Percentiles rank a stretch among this genome's conserved stretches.
Evolutionary conservation across 2,113 vertebrate species (phyloP).

Genomic region (Furnarius figulus): DNA sequence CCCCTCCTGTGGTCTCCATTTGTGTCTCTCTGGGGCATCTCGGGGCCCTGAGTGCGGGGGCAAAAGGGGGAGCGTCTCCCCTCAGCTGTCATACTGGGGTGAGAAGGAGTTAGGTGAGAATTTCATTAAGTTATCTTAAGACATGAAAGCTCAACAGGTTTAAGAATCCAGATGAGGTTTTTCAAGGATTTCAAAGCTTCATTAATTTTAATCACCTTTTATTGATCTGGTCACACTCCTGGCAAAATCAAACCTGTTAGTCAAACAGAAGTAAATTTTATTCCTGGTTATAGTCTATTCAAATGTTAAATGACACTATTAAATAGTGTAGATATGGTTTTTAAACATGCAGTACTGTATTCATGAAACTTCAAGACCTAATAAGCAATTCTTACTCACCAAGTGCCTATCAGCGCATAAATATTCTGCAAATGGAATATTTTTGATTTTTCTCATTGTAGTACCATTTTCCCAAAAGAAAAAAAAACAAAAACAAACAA

Average conservation of each 20-base stretch:
- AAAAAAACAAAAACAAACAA: background rate
- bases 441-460: background rate
- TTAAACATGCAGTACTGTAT: background rate
- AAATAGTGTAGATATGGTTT: background rate
- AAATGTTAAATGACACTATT: conserved; percentile 5
- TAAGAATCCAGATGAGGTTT: background rate
- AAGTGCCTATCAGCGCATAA: background rate
- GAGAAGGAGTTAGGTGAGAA: background rate
- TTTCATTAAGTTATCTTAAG: background rate
- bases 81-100: too few species aligned
- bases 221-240: conserved; percentile 2
- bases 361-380: background rate
- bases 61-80: too few species aligned
- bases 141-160: background rate
- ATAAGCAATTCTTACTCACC: background rate
- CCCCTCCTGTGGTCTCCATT: too few species aligned
- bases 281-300: background rate
- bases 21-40: too few species aligned
- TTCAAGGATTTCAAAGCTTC: conserved; percentile 30
- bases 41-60: too few species aligned
- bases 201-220: conserved; percentile 28
- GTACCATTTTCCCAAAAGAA: background rate
- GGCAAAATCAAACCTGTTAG: conserved; percentile 5
- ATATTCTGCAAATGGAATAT: background rate
- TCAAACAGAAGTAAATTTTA: conserved; percentile 41